A percentile compares a stretch with the other conserved stretches of the same genome.
Conservation (phyloP, 1,140 invertebrate species). For the Zaprionus nigranus region DNA sequence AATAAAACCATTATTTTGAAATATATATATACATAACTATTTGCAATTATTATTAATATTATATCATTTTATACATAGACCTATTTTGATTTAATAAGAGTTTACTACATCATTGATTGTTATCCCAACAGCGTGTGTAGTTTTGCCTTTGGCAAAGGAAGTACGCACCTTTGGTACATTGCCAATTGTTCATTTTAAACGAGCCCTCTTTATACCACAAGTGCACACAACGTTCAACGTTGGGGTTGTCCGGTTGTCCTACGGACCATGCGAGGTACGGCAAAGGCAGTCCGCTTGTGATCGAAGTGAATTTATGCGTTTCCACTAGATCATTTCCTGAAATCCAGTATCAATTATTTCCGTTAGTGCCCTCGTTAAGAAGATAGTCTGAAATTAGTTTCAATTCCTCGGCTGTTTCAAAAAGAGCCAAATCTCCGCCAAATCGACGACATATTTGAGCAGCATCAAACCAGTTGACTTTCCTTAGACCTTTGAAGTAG, state of each 20-base stretch:
- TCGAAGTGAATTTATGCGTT: conserved; percentile 21
- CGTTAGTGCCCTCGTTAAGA: neutral
- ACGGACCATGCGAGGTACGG: conserved; percentile 24
- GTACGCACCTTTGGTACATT: conserved; percentile 9
- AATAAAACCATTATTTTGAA: too few species aligned
- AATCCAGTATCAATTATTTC: conserved; percentile 32
- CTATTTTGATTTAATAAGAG: too few species aligned
- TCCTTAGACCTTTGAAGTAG: conserved; percentile 13
- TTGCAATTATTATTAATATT: too few species aligned
- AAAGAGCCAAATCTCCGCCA: conserved; percentile 32
- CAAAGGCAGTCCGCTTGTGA: conserved; percentile 33
- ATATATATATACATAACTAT: too few species aligned
- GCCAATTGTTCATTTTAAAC: conserved; percentile 47
- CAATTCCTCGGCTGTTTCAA: conserved; percentile 31
- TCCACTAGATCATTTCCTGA: conserved; percentile 44
- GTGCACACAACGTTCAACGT: conserved; percentile 47
- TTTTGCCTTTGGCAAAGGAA: conserved; percentile 31
- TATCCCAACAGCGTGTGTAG: conserved; percentile 28
- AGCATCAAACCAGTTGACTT: conserved; percentile 27
- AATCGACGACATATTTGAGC: conserved; percentile 19
- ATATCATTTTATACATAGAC: too few species aligned
- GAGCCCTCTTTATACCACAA: conserved; percentile 13
- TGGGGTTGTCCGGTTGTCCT: conserved; percentile 40
- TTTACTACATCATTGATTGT: too few species aligned
- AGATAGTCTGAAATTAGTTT: conserved; percentile 6